Base-by-base conservation (phyloP, 1,140 invertebrate species). In the Leptinotarsa undecemlineata region DNA sequence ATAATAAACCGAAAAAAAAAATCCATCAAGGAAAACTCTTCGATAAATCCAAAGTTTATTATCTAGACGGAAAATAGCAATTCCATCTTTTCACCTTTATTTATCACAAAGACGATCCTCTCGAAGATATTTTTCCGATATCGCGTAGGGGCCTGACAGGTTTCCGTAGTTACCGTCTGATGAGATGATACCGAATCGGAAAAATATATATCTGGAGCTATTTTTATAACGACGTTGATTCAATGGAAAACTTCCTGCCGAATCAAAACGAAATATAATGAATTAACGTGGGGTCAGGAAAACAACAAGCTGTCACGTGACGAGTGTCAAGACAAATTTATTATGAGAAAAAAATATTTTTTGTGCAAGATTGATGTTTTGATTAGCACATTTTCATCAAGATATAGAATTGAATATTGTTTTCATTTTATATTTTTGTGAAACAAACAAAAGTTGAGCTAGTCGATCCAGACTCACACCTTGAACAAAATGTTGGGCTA, bases 81-180 rank as follows among this genome's bases (percentile, higher is more conserved):
- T 57, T 57, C 51, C 51, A 57, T 57, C 51, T 57, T 57, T 57
- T 57, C 51, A 15, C 51, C 51, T 57, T 57, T 15, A 57, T n/a
- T 57, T 57, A 57, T 57, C 17, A 57, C 51, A 57, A 57, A 57
- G 51, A 57, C 15, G 51, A 17, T 19, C 51, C 51, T 57, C 51
- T 19, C 8, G 33, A 42, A 42, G 33, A 42, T 42, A 42, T 42
- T 42, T 42, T 42, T 42, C n/a, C n/a, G 51, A 57, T 57, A 57
- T 57, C 51, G 51, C 51, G 51, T 57, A 6, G 51, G n/a, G 17
- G 3, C 51, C 51, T 6, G 15, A 19, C 15, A 19, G 51, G 51
- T 57, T 57, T 57, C 51, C 51, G 15, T 57, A 57, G 51, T 19
- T 57, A 57, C 51, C 3, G 51, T 57, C 17, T 17, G 51, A 57